Percentiles rank a stretch among this genome's conserved stretches.
These are phyloP conservation scores for Penaeus chinensis DNA, from an alignment of 1,140 invertebrate genomes.

Conservation along the genomic window DNA sequence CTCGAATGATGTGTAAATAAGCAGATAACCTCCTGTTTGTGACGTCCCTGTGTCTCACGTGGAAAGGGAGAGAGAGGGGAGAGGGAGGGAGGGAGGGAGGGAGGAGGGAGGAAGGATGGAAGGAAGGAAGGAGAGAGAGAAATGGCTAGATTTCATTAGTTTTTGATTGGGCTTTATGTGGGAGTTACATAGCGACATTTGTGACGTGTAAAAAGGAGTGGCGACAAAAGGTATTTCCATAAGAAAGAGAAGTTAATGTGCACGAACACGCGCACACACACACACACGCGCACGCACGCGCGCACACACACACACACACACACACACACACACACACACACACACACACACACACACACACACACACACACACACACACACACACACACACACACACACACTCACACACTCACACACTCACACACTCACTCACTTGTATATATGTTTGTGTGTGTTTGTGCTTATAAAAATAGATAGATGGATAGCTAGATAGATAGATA, in stretches of 20 bases:
- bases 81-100: too few relatives aligned
- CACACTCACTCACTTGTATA: background rate
- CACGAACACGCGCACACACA: background rate
- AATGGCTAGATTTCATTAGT: background rate
- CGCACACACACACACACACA: background rate
- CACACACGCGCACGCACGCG: background rate
- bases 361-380: background rate
- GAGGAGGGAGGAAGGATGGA: background rate
- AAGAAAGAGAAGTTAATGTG: background rate
- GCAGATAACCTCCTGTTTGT: too few relatives aligned
- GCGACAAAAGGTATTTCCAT: background rate
- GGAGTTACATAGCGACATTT: background rate
- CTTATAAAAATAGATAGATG: background rate
- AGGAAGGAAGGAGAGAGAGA: background rate
- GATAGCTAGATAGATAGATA: background rate
- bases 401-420: background rate
- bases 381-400: slow-evolving; percentile 1
- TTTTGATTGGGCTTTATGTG: background rate
- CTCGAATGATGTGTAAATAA: too few relatives aligned
- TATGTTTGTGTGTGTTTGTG: background rate
- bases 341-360: background rate
- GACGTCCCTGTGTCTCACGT: too few relatives aligned
- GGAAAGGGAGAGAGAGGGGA: too few relatives aligned
- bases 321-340: background rate
- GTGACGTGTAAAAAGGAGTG: background rate